Evolutionary conservation across 2,888 invertebrate genomes (phyloP), one percentile per base, ranked within the genome.

Genomic region (Drosophila ustulata): DNA sequence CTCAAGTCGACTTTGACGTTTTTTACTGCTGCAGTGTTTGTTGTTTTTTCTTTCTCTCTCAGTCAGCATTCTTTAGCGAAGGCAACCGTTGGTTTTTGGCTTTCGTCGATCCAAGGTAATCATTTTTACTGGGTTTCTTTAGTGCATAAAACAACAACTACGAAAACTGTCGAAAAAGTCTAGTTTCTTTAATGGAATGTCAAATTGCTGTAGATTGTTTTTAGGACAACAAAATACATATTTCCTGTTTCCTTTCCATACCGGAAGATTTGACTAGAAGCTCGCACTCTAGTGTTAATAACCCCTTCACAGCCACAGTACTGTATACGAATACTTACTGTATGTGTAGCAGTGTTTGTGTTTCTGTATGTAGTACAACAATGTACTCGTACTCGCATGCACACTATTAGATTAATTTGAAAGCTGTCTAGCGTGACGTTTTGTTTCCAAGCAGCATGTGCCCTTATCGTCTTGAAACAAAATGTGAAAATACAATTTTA

Each of bases 1-100:
- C 69, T 76, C 69, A 80, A 57, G 65, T 52, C 34, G 55, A 52
- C 62, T 71, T 80, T 62, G 51, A 47, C 34, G 34, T 37, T 37
- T 13, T 39, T 39, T 39, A 1, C 3, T 9, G 11, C 11, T 37
- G 39, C 18, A 32, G 11, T 34, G 3, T 11, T 1, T 34, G 34
- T 34, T 34, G 34, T 45, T 34, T 30, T 45, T 50, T 56, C 37
- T 46, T 63, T 76, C 56, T 66, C 11, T 37, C 34, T 37, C 37
- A 71, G 78, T 88, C 82, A 82, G 82, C 82, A 88, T 88, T 82
- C 89, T 88, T 83, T 68, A 62, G 66, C 75, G 82, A 88, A 88
- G 87, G 82, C 81, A 61, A 86, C 59, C 71, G 73, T 49, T 39
- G 47, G 63, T 81, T 64, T 52, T 66, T 30, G 50, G 66, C 76